Conservation (phyloP, 2,888 invertebrate genomes). For the Blomia tropicalis region DNA sequence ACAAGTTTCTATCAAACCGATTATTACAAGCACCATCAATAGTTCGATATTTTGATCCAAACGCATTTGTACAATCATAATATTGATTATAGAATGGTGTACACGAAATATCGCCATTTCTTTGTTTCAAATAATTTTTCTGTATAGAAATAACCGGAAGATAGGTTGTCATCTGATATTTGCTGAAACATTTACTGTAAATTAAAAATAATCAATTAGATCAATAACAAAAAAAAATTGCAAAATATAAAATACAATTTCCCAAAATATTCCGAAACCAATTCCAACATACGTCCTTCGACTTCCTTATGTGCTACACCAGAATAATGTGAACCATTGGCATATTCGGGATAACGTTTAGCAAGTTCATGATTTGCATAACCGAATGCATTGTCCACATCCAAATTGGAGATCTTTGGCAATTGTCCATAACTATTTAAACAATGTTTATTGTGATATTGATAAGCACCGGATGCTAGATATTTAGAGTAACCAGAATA, state of each 20-base stretch:
- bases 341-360: background rate
- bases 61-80: slow-evolving; percentile 5
- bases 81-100: slow-evolving; percentile 2
- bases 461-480: slow-evolving; percentile 4
- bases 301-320: slow-evolving; percentile 22
- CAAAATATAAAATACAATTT: slow-evolving; percentile 19
- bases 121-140: background rate
- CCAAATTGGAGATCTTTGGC: background rate
- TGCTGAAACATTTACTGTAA: slow-evolving; percentile 20
- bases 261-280: slow-evolving; percentile 17
- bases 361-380: slow-evolving; percentile 16
- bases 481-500: slow-evolving; percentile 1
- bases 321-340: background rate
- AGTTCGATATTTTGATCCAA: slow-evolving; percentile 47
- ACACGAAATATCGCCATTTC: slow-evolving; percentile 22
- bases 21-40: slow-evolving; percentile 81
- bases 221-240: background rate
- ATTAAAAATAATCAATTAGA: background rate
- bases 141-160: slow-evolving; percentile 13
- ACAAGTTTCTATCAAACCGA: too few relatives aligned
- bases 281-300: slow-evolving; percentile 22
- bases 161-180: slow-evolving; percentile 14
- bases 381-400: slow-evolving; percentile 16
- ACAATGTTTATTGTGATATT: slow-evolving; percentile 1
- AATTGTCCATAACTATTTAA: slow-evolving; percentile 16